phyloP scores from a whole-genome alignment of 2,888 invertebrate species.

The Prenolepis imparis region DNA sequence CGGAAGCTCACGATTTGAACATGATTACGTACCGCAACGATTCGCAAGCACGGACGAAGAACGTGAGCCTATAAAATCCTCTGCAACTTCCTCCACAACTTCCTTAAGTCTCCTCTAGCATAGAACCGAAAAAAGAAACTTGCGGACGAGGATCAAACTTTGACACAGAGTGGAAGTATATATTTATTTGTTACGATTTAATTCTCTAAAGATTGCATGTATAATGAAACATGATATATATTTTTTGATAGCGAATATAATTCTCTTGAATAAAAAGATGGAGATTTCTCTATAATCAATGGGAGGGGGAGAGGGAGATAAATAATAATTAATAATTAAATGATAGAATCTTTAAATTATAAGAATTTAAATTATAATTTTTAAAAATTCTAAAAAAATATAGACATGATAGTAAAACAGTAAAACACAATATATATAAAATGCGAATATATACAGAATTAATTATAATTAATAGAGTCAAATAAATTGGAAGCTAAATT shows the following conservation, averaged over 20 bases:
- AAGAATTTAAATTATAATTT: neutral
- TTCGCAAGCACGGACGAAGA: slow-evolving; percentile 55
- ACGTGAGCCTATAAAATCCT: slow-evolving; percentile 42
- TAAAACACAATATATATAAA: too few species aligned
- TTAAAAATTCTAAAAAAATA: neutral
- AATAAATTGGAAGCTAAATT: too few species aligned
- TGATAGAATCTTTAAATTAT: too few species aligned
- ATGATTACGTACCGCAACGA: slow-evolving; percentile 58
- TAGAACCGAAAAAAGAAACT: neutral
- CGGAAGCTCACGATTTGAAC: slow-evolving; percentile 39
- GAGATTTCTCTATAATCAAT: neutral
- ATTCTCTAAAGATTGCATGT: neutral
- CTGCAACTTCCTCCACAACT: slow-evolving; percentile 1
- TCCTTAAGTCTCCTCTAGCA: slow-evolving; percentile 60
- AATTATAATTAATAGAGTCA: too few species aligned
- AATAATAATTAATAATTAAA: neutral
- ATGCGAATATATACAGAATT: too few species aligned
- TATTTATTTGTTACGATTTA: slow-evolving; percentile 10
- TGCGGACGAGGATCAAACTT: slow-evolving; percentile 14
- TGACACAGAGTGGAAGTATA: neutral
- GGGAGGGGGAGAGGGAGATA: too few species aligned
- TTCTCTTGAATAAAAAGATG: neutral
- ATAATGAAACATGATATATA: neutral
- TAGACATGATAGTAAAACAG: neutral
- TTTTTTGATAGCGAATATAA: neutral